Evolutionary conservation across 2,113 vertebrate genomes (phyloP), one percentile per base, ranked within the genome.

Genomic region (Lasiurus borealis): DNA sequence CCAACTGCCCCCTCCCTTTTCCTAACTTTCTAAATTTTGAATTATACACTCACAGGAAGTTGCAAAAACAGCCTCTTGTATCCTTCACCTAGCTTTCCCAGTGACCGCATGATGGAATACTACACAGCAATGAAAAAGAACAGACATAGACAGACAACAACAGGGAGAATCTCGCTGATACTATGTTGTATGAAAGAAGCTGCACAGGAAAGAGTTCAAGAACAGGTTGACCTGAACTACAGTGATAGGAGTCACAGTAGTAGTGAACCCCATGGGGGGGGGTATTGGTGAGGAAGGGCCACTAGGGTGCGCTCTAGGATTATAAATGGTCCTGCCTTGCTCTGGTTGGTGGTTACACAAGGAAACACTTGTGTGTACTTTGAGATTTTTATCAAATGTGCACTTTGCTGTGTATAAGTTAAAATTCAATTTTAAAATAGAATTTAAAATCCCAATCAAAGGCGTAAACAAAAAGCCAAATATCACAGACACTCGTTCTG

Each of bases 81-180:
- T 40, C 40, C 40, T 40, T 40, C 40, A 40, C 40, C 40, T 40
- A 40, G 40, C 40, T 40, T 40, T 40, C 40, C 40, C 40, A 40
- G 40, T 40, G 40, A 40, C 40, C 40, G 5, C 40, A 2, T 0
- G 18, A 18, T 36, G 40, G 90, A 89, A 73, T 91, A 89, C 48
- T 78, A 95, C 4, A 86, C 48, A 72, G 77, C 87, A 27, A 3
- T 62, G 44, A 82, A 88, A 81, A 91, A 81, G 40, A 46, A 29
- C 48, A 46, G 8, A 19, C 1, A 0, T 46, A 8, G 13, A 18
- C 8, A 0, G 12, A 25, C 3, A 57, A 9, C 25, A 23, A 21
- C 52, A 9, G 0, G 2, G 31, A 86, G 68, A 29, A 48, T 31
- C 80, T 68, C 68, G 13, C 44, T n/a, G 68, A 36, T 11, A 8